Base-by-base conservation (phyloP, 2,888 invertebrate species). In the Dryobota labecula region DNA sequence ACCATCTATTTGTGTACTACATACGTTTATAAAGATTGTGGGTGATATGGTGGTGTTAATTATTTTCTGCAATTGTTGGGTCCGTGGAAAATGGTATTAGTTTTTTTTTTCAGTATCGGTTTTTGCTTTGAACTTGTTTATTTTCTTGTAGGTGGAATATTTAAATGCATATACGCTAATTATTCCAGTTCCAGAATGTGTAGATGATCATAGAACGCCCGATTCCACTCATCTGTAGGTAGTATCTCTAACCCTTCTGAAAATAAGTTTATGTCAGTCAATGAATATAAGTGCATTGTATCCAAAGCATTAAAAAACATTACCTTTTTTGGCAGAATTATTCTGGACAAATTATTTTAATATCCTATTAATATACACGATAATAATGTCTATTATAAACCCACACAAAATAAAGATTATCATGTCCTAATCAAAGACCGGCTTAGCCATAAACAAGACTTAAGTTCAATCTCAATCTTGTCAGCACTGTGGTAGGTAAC, bases 1-100 rank as follows among this genome's bases (percentile, higher is more conserved):
- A 84, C 64, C 61, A 74, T 79, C 77, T 80, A 51, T 84, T 76
- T 84, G 72, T 81, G 57, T 65, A 73, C 62, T 73, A 79, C 77
- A 77, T 38, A 80, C 65, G 67, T 66, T 77, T 73, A 68, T 27
- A 47, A 65, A 51, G 80, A 79, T 79, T 54, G 51, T 56, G 11
- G 41, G n/a, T 9, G 81, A 79, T 72, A 72, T 30, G 20, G 43
- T 11, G 6, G 47, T 68, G 67, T 56, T 76, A 63, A 80, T 78
- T 76, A 43, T 80, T 76, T 80, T 71, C 33, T 61, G 41, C 38
- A n/a, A 75, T 58, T 78, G 43, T 45, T 30, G 20, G 18, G 15
- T 70, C 5, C 18, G 18, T 27, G 24, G 27, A 38, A 61, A 69
- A 36, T 27, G 0, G 43, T 61, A 49, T 38, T 9, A 36, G 2